Conservation (phyloP, 2,888 invertebrate species). For the Mythimna pallens region DNA sequence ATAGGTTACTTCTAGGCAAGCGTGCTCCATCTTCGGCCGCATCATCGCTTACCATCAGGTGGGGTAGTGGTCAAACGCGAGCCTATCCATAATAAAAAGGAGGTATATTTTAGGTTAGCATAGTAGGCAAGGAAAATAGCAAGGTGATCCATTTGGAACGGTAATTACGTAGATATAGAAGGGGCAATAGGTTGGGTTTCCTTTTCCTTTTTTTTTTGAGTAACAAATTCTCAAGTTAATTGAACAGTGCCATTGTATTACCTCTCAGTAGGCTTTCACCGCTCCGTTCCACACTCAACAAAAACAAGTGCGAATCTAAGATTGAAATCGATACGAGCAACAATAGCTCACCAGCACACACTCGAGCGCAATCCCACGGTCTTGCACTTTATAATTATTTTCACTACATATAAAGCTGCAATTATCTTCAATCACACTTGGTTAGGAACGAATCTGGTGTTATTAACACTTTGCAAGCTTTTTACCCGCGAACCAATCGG, state of each 20-base stretch:
- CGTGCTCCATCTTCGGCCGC: too few relatives aligned
- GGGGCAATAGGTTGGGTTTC: too few relatives aligned
- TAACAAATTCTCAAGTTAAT: not conserved
- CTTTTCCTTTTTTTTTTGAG: too few relatives aligned
- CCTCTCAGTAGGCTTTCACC: slow-evolving; percentile 32
- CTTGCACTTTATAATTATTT: slow-evolving; percentile 64
- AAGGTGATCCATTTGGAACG: too few relatives aligned
- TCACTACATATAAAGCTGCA: slow-evolving; percentile 68
- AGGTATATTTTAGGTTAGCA: too few relatives aligned
- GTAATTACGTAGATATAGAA: too few relatives aligned
- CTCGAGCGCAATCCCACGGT: slow-evolving; percentile 66
- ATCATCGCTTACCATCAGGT: too few relatives aligned
- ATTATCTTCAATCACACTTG: slow-evolving; percentile 85
- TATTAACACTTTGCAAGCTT: slow-evolving; percentile 83
- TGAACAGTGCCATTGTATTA: not conserved
- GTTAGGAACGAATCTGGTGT: slow-evolving; percentile 84
- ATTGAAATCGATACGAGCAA: slow-evolving; percentile 62
- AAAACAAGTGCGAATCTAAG: slow-evolving; percentile 53
- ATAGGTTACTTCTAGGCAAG: too few relatives aligned
- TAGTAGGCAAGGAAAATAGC: not conserved
- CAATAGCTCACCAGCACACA: slow-evolving; percentile 44
- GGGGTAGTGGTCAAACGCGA: too few relatives aligned
- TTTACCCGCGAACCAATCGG: slow-evolving; percentile 82
- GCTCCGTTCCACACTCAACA: slow-evolving; percentile 7
- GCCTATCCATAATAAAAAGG: too few relatives aligned